Percentiles rank a stretch among this genome's conserved stretches.
Evolutionary conservation across 2,113 vertebrate genomes (phyloP).

Genomic region (Malurus alboscapulatus): DNA sequence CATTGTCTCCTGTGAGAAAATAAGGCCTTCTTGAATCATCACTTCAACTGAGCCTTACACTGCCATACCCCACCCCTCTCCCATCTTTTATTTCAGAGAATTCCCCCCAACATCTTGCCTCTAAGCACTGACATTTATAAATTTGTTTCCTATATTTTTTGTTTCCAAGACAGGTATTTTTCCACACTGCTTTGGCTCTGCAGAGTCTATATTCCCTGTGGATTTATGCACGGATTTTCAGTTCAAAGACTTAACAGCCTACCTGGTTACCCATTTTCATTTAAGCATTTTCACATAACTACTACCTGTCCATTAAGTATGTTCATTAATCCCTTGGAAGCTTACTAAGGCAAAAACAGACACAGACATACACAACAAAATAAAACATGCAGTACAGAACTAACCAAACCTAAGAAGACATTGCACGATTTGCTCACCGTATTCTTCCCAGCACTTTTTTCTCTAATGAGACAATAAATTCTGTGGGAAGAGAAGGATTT

Average conservation of each 20-base stretch:
- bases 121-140: background rate
- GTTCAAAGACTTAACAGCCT: background rate
- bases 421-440: background rate
- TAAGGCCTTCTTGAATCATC: background rate
- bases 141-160: rapidly evolving
- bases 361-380: background rate
- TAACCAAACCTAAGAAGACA: background rate
- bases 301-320: background rate
- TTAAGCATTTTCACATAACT: background rate
- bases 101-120: background rate
- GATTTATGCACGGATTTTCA: background rate
- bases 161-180: background rate
- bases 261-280: background rate
- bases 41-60: background rate
- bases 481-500: background rate
- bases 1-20: background rate
- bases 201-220: background rate
- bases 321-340: background rate
- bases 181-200: background rate
- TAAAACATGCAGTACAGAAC: background rate
- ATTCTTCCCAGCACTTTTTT: background rate
- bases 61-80: background rate
- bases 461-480: background rate
- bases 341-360: background rate
- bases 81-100: background rate